Evolutionary conservation across 2,888 invertebrate genomes (phyloP).

Genomic region (Ormyrus labotus): DNA sequence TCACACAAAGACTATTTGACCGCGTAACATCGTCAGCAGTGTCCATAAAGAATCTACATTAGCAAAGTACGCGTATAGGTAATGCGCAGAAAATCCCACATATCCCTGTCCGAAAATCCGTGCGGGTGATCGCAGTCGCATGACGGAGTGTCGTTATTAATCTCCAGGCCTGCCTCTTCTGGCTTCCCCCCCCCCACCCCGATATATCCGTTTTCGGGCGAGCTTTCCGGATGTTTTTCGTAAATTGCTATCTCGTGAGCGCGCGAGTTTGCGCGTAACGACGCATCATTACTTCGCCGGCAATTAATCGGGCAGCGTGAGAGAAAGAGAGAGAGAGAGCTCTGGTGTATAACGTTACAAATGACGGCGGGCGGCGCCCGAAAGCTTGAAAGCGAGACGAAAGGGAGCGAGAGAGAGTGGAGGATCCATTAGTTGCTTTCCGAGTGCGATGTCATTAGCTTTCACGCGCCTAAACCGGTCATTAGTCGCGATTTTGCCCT

Average conservation of each 20-base stretch:
- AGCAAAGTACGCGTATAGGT: background rate
- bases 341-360: slow-evolving; percentile 61
- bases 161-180: slow-evolving; percentile 39
- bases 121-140: slow-evolving; percentile 37
- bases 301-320: slow-evolving; percentile 67
- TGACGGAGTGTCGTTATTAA: slow-evolving; percentile 59
- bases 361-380: slow-evolving; percentile 50
- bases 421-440: slow-evolving; percentile 50
- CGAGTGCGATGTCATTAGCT: slow-evolving; percentile 52
- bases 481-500: slow-evolving; percentile 53
- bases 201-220: slow-evolving; percentile 55
- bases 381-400: background rate
- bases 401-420: slow-evolving; percentile 1
- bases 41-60: no score
- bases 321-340: slow-evolving; percentile 20
- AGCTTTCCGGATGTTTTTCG: slow-evolving; percentile 59
- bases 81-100: slow-evolving; percentile 38
- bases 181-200: background rate
- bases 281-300: slow-evolving; percentile 67
- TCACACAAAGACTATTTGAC: no score
- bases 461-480: slow-evolving; percentile 54
- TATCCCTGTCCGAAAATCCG: slow-evolving; percentile 41
- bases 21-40: no score
- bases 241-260: slow-evolving; percentile 58
- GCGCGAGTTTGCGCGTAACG: slow-evolving; percentile 53